A percentile compares a stretch with the other conserved stretches of the same genome.
phyloP scores from a whole-genome alignment of 2,797 vertebrate genomes.

The Choloepus didactylus region DNA sequence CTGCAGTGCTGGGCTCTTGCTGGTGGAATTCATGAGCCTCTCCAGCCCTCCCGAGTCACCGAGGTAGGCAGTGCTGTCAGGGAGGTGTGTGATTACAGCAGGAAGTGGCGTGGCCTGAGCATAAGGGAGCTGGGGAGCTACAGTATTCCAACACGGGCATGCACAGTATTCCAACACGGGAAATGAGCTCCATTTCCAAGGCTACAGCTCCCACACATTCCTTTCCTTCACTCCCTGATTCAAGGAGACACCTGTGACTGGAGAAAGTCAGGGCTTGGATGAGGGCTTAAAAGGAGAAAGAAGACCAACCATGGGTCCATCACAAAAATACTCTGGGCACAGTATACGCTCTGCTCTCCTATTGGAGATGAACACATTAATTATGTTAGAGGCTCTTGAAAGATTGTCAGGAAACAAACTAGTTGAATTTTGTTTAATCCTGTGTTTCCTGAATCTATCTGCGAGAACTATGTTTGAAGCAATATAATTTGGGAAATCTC shows the following conservation, averaged over 20 bases:
- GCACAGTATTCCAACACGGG: conserved; percentile 87
- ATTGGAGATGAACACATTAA: neutral
- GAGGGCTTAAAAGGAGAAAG: conserved; percentile 61
- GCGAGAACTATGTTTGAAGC: neutral
- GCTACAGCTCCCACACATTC: conserved; percentile 86
- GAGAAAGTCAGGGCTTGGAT: conserved; percentile 67
- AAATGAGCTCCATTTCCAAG: conserved; percentile 88
- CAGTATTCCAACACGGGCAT: conserved; percentile 87
- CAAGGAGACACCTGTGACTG: conserved; percentile 81
- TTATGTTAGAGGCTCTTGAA: neutral
- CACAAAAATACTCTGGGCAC: neutral
- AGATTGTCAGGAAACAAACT: neutral
- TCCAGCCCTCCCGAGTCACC: conserved; percentile 39
- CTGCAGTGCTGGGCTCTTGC: neutral
- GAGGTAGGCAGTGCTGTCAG: neutral
- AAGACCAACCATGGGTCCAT: neutral
- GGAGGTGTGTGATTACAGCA: neutral
- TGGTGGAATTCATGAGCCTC: neutral
- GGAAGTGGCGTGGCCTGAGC: conserved; percentile 77
- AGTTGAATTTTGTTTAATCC: neutral
- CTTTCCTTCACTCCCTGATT: conserved; percentile 81
- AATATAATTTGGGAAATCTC: neutral
- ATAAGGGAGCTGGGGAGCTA: conserved; percentile 86
- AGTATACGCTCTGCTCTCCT: neutral
- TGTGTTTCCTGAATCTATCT: neutral